Evolutionary conservation across 2,888 invertebrate genomes (phyloP).

Genomic region (Vesta saturnalis): DNA sequence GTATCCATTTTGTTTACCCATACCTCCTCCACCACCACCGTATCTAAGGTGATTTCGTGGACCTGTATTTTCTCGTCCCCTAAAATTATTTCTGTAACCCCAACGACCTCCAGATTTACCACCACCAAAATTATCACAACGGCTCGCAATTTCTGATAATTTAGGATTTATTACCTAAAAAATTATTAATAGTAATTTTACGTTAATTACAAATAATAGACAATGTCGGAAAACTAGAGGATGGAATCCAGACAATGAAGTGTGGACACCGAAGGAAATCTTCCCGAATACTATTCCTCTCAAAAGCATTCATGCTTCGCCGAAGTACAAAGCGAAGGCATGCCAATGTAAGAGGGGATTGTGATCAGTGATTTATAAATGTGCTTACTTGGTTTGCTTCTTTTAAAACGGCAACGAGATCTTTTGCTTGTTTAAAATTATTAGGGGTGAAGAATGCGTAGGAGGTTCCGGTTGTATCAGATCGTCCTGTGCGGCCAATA

Average conservation of each 20-base stretch:
- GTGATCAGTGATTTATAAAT: no score
- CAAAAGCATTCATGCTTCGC: constrained; percentile 80
- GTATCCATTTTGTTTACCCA: constrained; percentile 44
- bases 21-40: constrained; percentile 32
- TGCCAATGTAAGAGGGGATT: constrained; percentile 75
- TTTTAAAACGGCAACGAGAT: constrained; percentile 85
- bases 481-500: constrained; percentile 93
- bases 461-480: constrained; percentile 90
- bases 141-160: constrained; percentile 80
- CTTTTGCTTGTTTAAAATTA: constrained; percentile 91
- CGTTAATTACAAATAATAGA: not conserved
- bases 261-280: constrained; percentile 85
- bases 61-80: constrained; percentile 59
- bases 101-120: constrained; percentile 67
- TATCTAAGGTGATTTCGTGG: constrained; percentile 51
- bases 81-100: constrained; percentile 62
- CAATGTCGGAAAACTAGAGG: constrained; percentile 65
- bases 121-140: constrained; percentile 69
- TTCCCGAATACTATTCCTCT: constrained; percentile 75
- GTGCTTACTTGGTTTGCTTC: constrained; percentile 91
- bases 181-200: constrained; percentile 14
- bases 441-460: constrained; percentile 96
- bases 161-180: constrained; percentile 84
- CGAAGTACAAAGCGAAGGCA: constrained; percentile 71
- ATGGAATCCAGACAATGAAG: constrained; percentile 78